Base-by-base conservation (phyloP, 2,113 vertebrate genomes). In the Pholis gunnellus region DNA sequence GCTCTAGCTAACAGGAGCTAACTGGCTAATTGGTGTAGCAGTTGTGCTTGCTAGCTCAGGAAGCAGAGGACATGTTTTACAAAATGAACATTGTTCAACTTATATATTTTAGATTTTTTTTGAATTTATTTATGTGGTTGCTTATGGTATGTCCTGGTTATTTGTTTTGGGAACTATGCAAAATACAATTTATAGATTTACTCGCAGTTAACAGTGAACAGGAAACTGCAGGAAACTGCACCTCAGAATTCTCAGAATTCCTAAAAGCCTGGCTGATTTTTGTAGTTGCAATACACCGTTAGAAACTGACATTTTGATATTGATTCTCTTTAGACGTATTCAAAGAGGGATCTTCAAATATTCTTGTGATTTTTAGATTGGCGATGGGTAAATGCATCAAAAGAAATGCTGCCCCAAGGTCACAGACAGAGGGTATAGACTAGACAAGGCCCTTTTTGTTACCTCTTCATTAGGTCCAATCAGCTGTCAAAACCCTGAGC, bases 401-500 rank as follows among this genome's bases (percentile, higher is more conserved):
- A 44, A 46, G 4, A 17, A 15, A 46, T 46, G 44, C 15, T 46
- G 20, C 54, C 54, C 11, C n/a, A 13, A 60, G 15, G 59, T 34
- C 54, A 34, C 59, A 60, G 59, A 60, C 29, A 60, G 17, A 34
- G 29, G 59, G 27, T 15, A 60, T 31, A 34, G 27, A 18, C 29
- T 34, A 60, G 7, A 31, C 57, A 63, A 54, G 46, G 7, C 5
- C 10, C 44, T 48, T 66, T 44, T 57, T 67, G 6, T 48, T 5
- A 48, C n/a, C 40, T 68, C 6, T 75, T 50, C 27, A 65, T 66
- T 38, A 9, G 6, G 20, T 46, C 52, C 68, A 71, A 57, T 59
- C 48, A 78, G 36, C 46, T 82, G 75, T 82, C 59, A 73, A 66
- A 20, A 77, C n/a, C n/a, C 73, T 38, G 69, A 69, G 6, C 44